phyloP scores from a whole-genome alignment of 2,888 invertebrate genomes.

The Cephalotes varians region DNA sequence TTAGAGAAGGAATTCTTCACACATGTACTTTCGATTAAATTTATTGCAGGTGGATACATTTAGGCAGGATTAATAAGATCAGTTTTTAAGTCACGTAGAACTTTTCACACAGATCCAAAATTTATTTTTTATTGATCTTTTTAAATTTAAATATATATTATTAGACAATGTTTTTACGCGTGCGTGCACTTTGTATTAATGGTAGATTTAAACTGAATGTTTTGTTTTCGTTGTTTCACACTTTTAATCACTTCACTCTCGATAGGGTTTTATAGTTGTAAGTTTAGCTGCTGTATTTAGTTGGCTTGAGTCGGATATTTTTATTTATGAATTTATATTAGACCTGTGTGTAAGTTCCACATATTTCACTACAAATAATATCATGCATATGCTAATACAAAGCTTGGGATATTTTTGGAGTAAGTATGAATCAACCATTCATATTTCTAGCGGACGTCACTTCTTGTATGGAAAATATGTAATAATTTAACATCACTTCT shows the following conservation, averaged over 20 bases:
- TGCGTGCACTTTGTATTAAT: conserved; percentile 49
- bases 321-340: conserved; percentile 37
- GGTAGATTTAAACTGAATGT: background rate
- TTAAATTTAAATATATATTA: conserved; percentile 21
- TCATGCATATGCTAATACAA: conserved; percentile 56
- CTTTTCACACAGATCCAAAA: conserved; percentile 53
- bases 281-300: conserved; percentile 10
- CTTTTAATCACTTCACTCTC: background rate
- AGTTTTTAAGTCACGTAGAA: conserved; percentile 62
- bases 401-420: conserved; percentile 29
- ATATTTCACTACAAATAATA: conserved; percentile 29
- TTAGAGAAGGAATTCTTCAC: conserved; percentile 22
- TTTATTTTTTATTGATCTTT: conserved; percentile 9
- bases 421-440: conserved; percentile 21
- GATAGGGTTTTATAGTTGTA: background rate
- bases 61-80: conserved; percentile 78
- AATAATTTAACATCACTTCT: no score
- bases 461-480: conserved; percentile 22
- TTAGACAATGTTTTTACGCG: conserved; percentile 33
- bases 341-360: conserved; percentile 57
- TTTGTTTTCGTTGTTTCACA: conserved; percentile 5
- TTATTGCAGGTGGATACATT: conserved; percentile 59
- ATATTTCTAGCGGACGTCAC: conserved; percentile 10
- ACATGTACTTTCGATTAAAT: conserved; percentile 40
- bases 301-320: background rate